These are phyloP conservation scores for Herminia tarsipennalis DNA, from an alignment of 2,888 invertebrate species.

Conservation along the genomic window DNA sequence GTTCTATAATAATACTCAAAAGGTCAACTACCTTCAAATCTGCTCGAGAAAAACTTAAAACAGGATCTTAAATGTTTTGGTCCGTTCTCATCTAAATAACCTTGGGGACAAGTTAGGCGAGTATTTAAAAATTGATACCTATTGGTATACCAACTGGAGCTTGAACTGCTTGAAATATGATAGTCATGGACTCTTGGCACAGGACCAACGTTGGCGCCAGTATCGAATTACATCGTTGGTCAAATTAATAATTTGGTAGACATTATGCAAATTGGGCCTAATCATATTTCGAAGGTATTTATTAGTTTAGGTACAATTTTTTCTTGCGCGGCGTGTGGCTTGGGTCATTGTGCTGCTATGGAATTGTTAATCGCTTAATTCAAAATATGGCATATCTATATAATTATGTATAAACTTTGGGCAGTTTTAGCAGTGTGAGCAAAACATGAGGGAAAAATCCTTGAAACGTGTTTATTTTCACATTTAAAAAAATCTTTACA, in stretches of 20 bases:
- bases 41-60: constrained; percentile 15
- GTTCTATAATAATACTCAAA: constrained; percentile 13
- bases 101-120: constrained; percentile 38
- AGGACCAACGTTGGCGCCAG: constrained; percentile 9
- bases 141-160: constrained; percentile 26
- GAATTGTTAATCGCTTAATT: too few species aligned
- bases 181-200: constrained; percentile 18
- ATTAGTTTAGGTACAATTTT: too few species aligned
- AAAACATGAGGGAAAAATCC: too few species aligned
- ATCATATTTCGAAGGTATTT: too few species aligned
- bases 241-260: constrained; percentile 4
- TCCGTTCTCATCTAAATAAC: constrained; percentile 30
- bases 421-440: too few species aligned
- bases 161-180: constrained; percentile 31
- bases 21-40: constrained; percentile 20
- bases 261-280: constrained; percentile 5
- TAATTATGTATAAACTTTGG: too few species aligned
- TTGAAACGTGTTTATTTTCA: too few species aligned
- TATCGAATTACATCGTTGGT: constrained; percentile 3
- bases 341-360: too few species aligned
- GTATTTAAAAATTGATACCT: constrained; percentile 24
- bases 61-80: constrained; percentile 35
- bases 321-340: too few species aligned
- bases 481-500: too few species aligned
- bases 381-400: too few species aligned